phyloP scores from a whole-genome alignment of 2,113 vertebrate genomes.

The Sylvia atricapilla region DNA sequence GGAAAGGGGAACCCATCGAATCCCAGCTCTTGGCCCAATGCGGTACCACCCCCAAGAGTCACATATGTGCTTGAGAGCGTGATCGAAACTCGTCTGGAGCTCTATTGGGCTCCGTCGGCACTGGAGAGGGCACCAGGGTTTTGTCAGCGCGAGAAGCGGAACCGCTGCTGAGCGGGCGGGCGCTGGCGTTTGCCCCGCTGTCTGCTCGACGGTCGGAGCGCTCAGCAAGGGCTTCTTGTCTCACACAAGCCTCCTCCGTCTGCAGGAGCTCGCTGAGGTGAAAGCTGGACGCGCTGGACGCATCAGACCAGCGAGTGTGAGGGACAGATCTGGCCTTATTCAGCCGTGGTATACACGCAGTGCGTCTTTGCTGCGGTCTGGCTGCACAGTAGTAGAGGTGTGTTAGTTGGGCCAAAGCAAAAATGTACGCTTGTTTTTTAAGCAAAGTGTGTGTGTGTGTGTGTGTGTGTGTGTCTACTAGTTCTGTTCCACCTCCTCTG shows the following conservation, averaged over 20 bases:
- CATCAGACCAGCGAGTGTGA: fast-evolving
- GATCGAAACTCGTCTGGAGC: background rate
- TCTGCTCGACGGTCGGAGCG: fast-evolving
- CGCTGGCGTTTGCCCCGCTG: fast-evolving
- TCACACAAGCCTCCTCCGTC: fast-evolving
- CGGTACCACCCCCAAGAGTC: background rate
- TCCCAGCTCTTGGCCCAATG: background rate
- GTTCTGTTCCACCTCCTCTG: background rate
- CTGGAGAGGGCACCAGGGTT: background rate
- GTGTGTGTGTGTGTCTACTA: too few relatives aligned
- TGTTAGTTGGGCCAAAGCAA: background rate
- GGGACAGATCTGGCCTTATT: background rate
- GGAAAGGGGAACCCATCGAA: background rate
- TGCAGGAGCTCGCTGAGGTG: background rate
- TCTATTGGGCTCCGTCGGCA: background rate
- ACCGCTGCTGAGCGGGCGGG: fast-evolving
- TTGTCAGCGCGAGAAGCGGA: background rate
- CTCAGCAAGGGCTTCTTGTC: background rate
- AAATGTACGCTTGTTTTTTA: fast-evolving
- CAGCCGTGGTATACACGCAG: background rate
- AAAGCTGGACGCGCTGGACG: background rate
- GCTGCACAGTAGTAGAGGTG: too few relatives aligned
- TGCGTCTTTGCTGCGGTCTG: background rate
- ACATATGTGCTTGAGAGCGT: too few relatives aligned
- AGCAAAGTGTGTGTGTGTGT: fast-evolving